Evolutionary conservation across 2,113 vertebrate genomes (phyloP).

Genomic region (Xiphorhynchus elegans): DNA sequence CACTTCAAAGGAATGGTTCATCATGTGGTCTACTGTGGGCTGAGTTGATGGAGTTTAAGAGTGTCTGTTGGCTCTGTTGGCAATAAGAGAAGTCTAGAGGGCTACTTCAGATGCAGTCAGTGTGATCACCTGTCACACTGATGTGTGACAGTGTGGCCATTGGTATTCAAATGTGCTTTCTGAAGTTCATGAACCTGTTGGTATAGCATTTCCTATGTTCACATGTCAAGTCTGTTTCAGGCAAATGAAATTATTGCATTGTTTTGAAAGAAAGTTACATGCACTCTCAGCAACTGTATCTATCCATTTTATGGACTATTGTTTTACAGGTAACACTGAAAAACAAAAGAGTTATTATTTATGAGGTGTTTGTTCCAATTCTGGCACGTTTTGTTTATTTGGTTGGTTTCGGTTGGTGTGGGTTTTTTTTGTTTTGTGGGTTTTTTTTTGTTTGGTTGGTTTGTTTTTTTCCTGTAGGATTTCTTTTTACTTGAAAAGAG

Average conservation of each 20-base stretch:
- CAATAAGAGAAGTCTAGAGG: not conserved
- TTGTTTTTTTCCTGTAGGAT: not conserved
- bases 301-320: not conserved
- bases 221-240: not conserved
- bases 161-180: not conserved
- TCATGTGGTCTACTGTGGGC: not conserved
- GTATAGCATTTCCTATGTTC: not conserved
- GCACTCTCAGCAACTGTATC: not conserved
- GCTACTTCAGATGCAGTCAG: not conserved
- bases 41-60: not conserved
- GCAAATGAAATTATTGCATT: not conserved
- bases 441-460: no score
- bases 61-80: accelerated
- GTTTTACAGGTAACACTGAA: not conserved
- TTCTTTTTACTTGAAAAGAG: not conserved
- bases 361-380: not conserved
- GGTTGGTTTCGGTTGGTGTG: no score
- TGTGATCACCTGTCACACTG: not conserved
- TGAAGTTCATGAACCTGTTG: not conserved
- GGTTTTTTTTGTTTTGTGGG: no score
- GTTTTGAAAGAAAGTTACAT: not conserved
- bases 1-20: not conserved
- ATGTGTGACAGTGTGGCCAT: not conserved
- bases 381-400: not conserved
- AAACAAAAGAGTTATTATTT: not conserved